phyloP scores from a whole-genome alignment of 1,140 invertebrate genomes.

The Drosophila kanapiae region DNA sequence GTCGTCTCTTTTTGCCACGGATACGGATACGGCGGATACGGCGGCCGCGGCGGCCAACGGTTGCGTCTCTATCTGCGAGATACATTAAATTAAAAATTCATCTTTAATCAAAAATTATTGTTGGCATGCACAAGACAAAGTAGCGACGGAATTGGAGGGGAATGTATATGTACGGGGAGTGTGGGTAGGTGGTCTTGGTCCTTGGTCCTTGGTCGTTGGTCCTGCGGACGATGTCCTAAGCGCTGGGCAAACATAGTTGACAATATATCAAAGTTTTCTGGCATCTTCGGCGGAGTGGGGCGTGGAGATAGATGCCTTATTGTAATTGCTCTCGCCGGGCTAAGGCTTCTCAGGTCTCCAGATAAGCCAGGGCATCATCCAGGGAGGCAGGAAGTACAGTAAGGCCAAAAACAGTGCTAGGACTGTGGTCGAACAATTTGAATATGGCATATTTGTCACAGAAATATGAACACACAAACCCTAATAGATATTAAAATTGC shows the following conservation, averaged over 20 bases:
- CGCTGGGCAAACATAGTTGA: constrained; percentile 67
- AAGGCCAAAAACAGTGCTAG: not conserved
- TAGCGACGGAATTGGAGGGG: constrained; percentile 27
- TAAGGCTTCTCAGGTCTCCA: not conserved
- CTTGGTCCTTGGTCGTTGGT: not conserved
- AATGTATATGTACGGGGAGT: not conserved
- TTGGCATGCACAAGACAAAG: constrained; percentile 76
- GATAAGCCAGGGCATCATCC: not conserved
- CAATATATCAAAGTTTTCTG: constrained; percentile 71
- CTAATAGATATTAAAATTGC: not conserved
- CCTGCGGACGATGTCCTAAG: constrained; percentile 30
- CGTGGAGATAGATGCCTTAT: constrained; percentile 35
- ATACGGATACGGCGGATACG: constrained; percentile 40
- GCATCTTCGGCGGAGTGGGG: constrained; percentile 24
- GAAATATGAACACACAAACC: not conserved
- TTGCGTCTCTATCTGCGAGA: constrained; percentile 78
- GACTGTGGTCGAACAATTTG: not conserved
- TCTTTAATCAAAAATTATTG: constrained; percentile 85
- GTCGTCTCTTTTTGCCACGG: constrained; percentile 27
- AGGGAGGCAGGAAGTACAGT: constrained; percentile 8
- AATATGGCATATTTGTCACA: too few relatives aligned
- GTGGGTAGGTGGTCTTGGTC: too few relatives aligned
- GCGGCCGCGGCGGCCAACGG: constrained; percentile 43
- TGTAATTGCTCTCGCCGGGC: constrained; percentile 54
- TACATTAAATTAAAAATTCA: constrained; percentile 85